phyloP scores from a whole-genome alignment of 2,113 vertebrate species.

The Cricetomys ansorgei region DNA sequence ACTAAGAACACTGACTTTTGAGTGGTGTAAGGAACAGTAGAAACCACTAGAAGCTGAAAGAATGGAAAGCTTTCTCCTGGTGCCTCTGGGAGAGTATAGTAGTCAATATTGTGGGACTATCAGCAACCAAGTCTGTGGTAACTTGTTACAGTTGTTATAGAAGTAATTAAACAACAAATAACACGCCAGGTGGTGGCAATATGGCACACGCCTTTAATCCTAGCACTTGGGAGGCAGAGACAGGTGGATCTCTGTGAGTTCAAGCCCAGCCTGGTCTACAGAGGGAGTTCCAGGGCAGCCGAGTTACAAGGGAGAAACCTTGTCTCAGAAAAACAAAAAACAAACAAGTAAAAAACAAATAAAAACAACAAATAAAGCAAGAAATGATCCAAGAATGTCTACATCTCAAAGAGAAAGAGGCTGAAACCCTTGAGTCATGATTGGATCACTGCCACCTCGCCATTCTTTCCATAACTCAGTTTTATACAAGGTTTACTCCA shows the following conservation, averaged over 20 bases:
- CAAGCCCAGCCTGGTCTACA: too few relatives aligned
- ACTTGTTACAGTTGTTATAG: not conserved
- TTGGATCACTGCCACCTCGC: not conserved
- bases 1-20: not conserved
- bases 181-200: too few relatives aligned
- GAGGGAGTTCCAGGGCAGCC: too few relatives aligned
- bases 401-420: not conserved
- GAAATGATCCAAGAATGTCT: not conserved
- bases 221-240: too few relatives aligned
- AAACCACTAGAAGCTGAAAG: not conserved
- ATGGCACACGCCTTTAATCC: too few relatives aligned
- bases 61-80: rapidly evolving
- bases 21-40: not conserved
- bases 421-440: not conserved
- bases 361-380: not conserved
- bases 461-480: not conserved
- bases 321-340: too few relatives aligned
- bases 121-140: not conserved
- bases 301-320: too few relatives aligned
- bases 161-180: not conserved
- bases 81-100: not conserved
- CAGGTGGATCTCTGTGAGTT: too few relatives aligned
- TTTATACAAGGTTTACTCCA: not conserved
- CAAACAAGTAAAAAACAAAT: not conserved
- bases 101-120: not conserved